Evolutionary conservation across 2,113 vertebrate species (phyloP), one percentile per base, ranked within the genome.

Genomic region (Puma concolor): DNA sequence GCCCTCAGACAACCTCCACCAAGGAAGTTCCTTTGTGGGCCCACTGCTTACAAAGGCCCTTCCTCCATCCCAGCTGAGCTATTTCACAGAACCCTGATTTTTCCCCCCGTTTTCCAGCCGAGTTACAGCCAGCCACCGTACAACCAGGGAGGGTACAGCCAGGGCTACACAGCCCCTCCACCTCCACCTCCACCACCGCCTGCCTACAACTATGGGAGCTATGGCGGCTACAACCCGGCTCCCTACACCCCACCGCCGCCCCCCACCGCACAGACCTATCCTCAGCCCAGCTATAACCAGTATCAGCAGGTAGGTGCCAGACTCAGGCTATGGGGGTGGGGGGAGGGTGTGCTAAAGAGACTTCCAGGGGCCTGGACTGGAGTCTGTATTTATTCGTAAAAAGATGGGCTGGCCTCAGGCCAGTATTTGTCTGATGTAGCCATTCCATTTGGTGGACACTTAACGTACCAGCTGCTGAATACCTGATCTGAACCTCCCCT

Each of bases 121-220:
- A 98, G 88, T 93, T 98, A 97, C 66, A 98, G 88, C 81, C 98
- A 99, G 97, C 98, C 98, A 13, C 98, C 97, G 86, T 98, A 99
- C 98, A 98, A 48, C 80, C 98, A 98, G 76, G 96, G 97, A 83
- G 98, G 97, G 44, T 99, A 99, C 98, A 99, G 98, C 98, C 99
- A 99, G 97, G 97, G 94, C 95, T 98, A 98, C 38, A 94, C 96
- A 31, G 97, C 98, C 25, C 98, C 99, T 96, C 99, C 99, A 96
- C 98, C 98, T 84, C 98, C 98, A 1, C 98, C 98, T 31, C 98
- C 97, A 0, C 98, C 96, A 97, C 99, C 98, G 98, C 99, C 99
- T 98, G 99, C 98, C 87, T 99, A 99, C 98, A 99, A 98, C 98
- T 99, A 99, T 1, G 97, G 99, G 94, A 99, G 98, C 98, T 99